These are phyloP conservation scores for Platyura marginata DNA, from an alignment of 1,140 invertebrate species.

Conservation along the genomic window DNA sequence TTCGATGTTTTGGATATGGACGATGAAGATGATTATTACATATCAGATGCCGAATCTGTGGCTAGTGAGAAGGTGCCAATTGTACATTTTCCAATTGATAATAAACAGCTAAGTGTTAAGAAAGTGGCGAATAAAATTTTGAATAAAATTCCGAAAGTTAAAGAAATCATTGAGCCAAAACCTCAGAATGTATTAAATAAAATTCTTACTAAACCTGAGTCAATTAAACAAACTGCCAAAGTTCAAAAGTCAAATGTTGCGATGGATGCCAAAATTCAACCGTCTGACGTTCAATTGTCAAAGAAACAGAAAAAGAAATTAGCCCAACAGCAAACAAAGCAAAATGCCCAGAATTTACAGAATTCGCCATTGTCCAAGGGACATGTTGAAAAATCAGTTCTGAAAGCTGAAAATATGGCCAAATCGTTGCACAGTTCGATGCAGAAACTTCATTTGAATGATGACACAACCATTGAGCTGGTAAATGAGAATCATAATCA, in stretches of 20 bases:
- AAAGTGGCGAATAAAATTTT: too few relatives aligned
- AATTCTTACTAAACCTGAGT: too few relatives aligned
- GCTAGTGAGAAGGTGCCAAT: background rate
- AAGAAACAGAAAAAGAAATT: constrained; percentile 9
- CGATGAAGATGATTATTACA: constrained; percentile 1
- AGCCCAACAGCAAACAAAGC: constrained; percentile 1
- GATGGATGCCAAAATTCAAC: too few relatives aligned
- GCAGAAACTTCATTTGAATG: background rate
- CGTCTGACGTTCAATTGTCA: background rate
- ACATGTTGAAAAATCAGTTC: too few relatives aligned
- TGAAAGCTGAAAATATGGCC: background rate
- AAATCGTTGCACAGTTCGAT: background rate
- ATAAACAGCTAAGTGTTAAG: too few relatives aligned
- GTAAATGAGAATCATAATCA: background rate
- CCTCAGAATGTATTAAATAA: too few relatives aligned
- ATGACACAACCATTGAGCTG: background rate
- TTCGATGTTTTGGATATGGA: constrained; percentile 1
- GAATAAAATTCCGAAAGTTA: too few relatives aligned
- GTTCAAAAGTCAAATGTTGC: too few relatives aligned
- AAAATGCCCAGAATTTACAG: background rate
- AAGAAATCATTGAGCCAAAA: too few relatives aligned
- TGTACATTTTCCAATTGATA: too few relatives aligned
- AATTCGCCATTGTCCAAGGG: background rate
- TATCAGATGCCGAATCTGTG: background rate
- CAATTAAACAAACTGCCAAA: too few relatives aligned